Base-by-base conservation (phyloP, 2,113 vertebrate species). In the Promerops cafer region DNA sequence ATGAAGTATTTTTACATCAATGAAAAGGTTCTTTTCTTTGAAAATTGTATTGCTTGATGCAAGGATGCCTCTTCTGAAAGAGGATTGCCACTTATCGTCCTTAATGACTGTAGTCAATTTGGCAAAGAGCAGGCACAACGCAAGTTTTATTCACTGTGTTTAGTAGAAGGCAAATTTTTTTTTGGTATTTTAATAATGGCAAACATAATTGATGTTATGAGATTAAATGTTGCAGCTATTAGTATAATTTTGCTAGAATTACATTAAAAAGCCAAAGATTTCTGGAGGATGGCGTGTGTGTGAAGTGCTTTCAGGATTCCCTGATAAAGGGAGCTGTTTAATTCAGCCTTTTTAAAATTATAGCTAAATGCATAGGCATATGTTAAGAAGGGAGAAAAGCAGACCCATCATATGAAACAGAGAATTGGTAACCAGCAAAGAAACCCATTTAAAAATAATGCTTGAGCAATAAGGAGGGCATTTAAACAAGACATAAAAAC, bases 11-110 rank as follows among this genome's bases (percentile, higher is more conserved):
- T 87, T 89, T 77, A 70, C 24, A 74, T 77, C 52, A 50, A 16
- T 90, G 86, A 50, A 83, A 95, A 92, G 20, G 37, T 54, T 86
- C 21, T 90, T 94, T 94, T 76, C 69, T 87, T 72, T 74, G 76
- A 74, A 68, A 78, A 63, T 81, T 86, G 42, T 83, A 54, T 77
- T 92, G 63, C 54, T 77, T 83, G 68, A 39, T 83, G 66, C 40
- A 86, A 77, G 35, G 42, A 54, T 90, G 59, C 13, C 16, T 37
- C 33, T 72, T 87, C 64, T 83, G 86, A 83, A 69, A 52, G 65
- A 70, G n/a, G 40, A 45, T 90, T 94, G 87, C 75, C 61, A 37
- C 86, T 83, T 93, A 54, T 39, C 6, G 3, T 88, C 64, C 18
- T 53, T 85, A 83, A 74, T 74, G 79, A 49, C 79, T 60, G 44